Evolutionary conservation across 2,797 vertebrate genomes (phyloP).

Genomic region (Cottoperca gobio): DNA sequence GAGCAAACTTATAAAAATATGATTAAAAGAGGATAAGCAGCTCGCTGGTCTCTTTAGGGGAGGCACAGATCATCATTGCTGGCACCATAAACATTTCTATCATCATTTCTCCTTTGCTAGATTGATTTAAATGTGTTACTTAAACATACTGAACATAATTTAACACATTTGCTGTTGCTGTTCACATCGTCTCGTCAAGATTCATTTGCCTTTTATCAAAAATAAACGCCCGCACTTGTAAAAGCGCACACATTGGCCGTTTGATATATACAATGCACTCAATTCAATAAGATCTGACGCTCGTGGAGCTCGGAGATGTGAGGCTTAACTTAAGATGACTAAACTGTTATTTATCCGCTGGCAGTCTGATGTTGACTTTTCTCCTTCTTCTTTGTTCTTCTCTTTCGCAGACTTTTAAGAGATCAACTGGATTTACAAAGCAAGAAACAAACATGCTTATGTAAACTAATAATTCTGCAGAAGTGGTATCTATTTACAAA

Average conservation of each 20-base stretch:
- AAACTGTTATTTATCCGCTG: conserved; percentile 10
- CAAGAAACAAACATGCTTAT: neutral
- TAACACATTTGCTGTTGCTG: no score
- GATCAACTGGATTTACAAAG: conserved; percentile 20
- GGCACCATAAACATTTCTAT: rapidly evolving
- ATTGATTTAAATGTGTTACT: neutral
- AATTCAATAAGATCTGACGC: neutral
- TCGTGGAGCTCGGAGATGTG: neutral
- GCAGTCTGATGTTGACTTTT: neutral
- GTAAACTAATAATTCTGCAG: neutral
- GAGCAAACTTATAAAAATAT: no score
- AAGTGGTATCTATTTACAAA: neutral
- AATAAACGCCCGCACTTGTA: neutral
- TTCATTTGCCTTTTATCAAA: neutral
- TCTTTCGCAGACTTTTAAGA: neutral
- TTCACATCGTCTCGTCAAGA: no score
- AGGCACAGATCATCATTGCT: no score
- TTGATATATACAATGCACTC: neutral
- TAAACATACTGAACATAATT: neutral
- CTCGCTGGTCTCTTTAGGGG: no score
- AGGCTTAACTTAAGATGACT: conserved; percentile 19
- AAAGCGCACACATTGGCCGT: no score
- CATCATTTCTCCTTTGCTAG: neutral
- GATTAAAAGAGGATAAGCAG: no score
- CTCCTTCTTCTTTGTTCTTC: conserved; percentile 5